Percentiles rank a stretch among this genome's conserved stretches.
These are phyloP conservation scores for Hippocampus abdominalis DNA, from an alignment of 2,113 vertebrate genomes.

Conservation along the genomic window DNA sequence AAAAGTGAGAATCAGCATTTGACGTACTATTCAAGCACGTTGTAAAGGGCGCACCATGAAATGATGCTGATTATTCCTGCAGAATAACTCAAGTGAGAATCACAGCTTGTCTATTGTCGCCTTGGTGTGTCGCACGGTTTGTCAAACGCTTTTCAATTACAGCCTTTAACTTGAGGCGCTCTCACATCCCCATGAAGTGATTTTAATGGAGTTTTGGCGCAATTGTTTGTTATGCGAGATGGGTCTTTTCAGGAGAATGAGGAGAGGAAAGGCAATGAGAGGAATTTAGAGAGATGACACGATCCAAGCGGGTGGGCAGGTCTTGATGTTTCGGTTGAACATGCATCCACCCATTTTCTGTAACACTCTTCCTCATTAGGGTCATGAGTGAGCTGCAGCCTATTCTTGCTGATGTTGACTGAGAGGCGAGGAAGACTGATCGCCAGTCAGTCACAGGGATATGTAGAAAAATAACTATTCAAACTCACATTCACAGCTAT, in stretches of 20 bases:
- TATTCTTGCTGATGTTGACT: background rate
- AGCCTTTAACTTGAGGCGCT: slow-evolving; percentile 65
- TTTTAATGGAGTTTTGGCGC: slow-evolving; percentile 67
- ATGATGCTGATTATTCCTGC: slow-evolving; percentile 60
- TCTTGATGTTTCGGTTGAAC: slow-evolving; percentile 40
- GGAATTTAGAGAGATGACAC: slow-evolving; percentile 48
- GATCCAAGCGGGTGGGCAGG: slow-evolving; percentile 45
- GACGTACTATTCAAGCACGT: slow-evolving; percentile 33
- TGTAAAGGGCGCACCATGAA: slow-evolving; percentile 43
- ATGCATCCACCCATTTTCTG: background rate
- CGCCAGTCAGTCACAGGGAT: background rate
- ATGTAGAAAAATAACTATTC: background rate
- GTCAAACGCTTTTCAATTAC: slow-evolving; percentile 71
- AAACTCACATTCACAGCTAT: background rate
- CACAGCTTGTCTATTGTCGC: slow-evolving; percentile 64
- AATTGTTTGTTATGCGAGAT: slow-evolving; percentile 68
- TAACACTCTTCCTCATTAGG: background rate
- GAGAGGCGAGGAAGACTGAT: background rate
- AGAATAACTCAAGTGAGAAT: slow-evolving; percentile 61
- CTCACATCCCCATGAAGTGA: slow-evolving; percentile 64
- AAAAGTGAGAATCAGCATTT: slow-evolving; percentile 47
- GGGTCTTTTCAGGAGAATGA: slow-evolving; percentile 46
- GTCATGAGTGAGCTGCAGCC: background rate
- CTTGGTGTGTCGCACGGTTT: slow-evolving; percentile 54
- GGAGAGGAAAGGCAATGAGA: slow-evolving; percentile 34